These are phyloP conservation scores for Acholoe squamosa DNA, from an alignment of 2,888 invertebrate genomes.

Conservation along the genomic window DNA sequence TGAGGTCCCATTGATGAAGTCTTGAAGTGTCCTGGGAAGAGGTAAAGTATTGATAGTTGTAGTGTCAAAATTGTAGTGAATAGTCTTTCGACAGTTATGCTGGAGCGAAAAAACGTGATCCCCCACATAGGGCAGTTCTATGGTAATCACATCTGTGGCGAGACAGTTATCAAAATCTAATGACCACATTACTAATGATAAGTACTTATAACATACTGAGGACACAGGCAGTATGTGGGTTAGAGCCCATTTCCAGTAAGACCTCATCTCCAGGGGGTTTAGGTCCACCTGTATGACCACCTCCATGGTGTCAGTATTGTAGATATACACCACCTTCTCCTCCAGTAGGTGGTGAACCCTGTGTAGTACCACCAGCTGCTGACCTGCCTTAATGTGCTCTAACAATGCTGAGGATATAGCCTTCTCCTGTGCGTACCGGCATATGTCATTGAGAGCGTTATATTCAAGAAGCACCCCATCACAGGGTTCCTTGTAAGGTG, in stretches of 20 bases:
- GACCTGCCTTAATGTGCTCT: slow-evolving; percentile 3
- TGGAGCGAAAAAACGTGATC: not conserved
- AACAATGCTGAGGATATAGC: not conserved
- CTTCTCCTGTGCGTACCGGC: not conserved
- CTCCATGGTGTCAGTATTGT: slow-evolving; percentile 7
- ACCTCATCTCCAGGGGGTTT: not conserved
- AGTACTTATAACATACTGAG: not conserved
- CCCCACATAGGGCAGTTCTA: not conserved
- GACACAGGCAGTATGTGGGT: not conserved
- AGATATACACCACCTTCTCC: not conserved
- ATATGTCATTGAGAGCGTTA: not conserved
- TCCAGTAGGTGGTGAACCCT: not conserved
- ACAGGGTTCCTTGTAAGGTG: not conserved
- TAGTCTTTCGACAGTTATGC: not conserved
- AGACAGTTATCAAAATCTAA: too few relatives aligned
- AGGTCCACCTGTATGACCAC: not conserved
- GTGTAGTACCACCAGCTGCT: not conserved
- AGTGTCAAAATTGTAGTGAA: not conserved
- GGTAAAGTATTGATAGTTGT: not conserved
- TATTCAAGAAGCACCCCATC: not conserved
- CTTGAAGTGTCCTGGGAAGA: not conserved
- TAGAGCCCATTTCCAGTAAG: not conserved
- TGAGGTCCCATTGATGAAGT: not conserved
- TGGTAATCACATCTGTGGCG: not conserved
- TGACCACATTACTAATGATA: not conserved